Evolutionary conservation across 2,113 vertebrate genomes (phyloP).

Genomic region (Lepus europaeus): DNA sequence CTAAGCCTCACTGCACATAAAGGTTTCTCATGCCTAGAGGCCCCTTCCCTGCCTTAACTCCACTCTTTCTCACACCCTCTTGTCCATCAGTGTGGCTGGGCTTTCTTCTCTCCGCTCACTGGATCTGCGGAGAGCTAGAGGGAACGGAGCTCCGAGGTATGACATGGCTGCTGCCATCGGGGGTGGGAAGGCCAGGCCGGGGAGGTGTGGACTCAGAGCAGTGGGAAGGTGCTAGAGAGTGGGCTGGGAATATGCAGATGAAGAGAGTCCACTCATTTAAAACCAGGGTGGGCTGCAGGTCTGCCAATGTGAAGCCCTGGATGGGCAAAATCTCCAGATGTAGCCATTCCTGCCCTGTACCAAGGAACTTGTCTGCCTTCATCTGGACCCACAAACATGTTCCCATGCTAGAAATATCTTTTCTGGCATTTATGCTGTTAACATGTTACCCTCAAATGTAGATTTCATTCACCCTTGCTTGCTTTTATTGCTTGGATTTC

Average conservation of each 20-base stretch:
- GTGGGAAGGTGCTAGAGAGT: neutral
- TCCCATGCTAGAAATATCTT: neutral
- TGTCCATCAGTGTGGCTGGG: neutral
- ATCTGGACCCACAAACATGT: neutral
- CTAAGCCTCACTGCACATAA: neutral
- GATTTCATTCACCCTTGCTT: constrained; percentile 43
- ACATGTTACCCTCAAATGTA: neutral
- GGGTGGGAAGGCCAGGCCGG: neutral
- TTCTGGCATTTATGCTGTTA: neutral
- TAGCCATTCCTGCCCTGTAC: neutral
- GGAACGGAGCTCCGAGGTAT: neutral
- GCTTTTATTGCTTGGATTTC: constrained; percentile 40
- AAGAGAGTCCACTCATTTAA: neutral
- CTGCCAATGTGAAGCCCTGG: neutral
- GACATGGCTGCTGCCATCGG: neutral
- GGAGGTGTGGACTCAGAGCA: neutral
- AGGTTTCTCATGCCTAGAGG: neutral
- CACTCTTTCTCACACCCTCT: neutral
- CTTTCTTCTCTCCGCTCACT: constrained; percentile 8
- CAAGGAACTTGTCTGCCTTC: neutral
- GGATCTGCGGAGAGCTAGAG: neutral
- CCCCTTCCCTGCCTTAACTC: neutral
- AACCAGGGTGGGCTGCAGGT: neutral
- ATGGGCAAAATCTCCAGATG: neutral
- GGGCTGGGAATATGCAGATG: neutral